Conservation (phyloP, 1,140 invertebrate genomes). For the Lepidotrigona ventralis region DNA sequence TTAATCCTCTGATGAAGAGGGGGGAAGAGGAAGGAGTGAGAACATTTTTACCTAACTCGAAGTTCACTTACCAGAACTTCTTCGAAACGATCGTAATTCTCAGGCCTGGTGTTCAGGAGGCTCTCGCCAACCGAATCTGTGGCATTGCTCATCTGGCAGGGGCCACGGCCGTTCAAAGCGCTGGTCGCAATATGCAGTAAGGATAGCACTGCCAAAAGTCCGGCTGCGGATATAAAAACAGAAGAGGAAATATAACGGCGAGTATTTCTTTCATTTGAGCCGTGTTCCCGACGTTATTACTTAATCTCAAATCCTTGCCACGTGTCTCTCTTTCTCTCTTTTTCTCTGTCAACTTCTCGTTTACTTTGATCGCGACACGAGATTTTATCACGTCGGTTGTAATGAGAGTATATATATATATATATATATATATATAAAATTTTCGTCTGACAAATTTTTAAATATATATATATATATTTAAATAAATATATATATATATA, state of each 20-base stretch:
- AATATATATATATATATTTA: too few species aligned
- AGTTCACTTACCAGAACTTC: constrained; percentile 69
- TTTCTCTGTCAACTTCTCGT: not conserved
- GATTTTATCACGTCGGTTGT: not conserved
- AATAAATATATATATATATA: too few species aligned
- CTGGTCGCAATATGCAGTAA: constrained; percentile 70
- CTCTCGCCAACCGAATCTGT: constrained; percentile 70
- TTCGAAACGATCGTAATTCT: constrained; percentile 73
- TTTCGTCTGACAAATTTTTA: too few species aligned
- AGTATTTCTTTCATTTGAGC: not conserved
- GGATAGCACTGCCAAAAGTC: constrained; percentile 71
- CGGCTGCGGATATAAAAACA: constrained; percentile 65
- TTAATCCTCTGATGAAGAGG: not conserved
- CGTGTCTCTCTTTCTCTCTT: too few species aligned
- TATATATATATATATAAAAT: too few species aligned
- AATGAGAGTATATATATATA: constrained; percentile 14
- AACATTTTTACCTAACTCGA: not conserved
- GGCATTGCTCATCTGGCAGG: constrained; percentile 47
- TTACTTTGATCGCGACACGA: not conserved
- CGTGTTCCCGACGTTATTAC: not conserved
- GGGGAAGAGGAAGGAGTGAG: not conserved
- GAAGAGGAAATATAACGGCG: not conserved
- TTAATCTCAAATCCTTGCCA: not conserved
- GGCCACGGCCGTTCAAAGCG: constrained; percentile 55
- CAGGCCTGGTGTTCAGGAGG: constrained; percentile 67